These are phyloP conservation scores for Julus scandinavius DNA, from an alignment of 2,888 invertebrate species.

Conservation along the genomic window DNA sequence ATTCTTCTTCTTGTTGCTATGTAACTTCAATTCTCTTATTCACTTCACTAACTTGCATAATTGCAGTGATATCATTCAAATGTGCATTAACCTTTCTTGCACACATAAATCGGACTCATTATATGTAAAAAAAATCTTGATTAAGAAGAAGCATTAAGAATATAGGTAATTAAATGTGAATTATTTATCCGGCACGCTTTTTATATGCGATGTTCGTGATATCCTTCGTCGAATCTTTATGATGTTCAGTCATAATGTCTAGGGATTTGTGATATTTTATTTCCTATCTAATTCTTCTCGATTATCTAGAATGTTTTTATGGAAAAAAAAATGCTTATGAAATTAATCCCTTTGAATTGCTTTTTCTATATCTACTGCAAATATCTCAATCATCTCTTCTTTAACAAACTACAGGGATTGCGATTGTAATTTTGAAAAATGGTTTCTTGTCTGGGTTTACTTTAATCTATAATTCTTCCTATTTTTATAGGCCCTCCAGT, in stretches of 20 bases:
- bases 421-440: background rate
- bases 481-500: slow-evolving; percentile 10
- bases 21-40: background rate
- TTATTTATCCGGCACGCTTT: background rate
- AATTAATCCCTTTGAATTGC: slow-evolving; percentile 2
- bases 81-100: slow-evolving; percentile 23
- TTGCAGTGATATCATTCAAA: slow-evolving; percentile 45
- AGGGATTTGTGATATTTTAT: slow-evolving; percentile 23
- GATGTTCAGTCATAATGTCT: background rate
- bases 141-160: background rate
- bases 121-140: background rate
- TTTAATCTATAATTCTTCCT: background rate
- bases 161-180: slow-evolving; percentile 25
- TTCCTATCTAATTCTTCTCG: background rate
- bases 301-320: background rate
- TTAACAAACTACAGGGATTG: background rate
- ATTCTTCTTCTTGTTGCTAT: background rate
- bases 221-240: background rate
- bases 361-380: background rate
- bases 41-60: slow-evolving; percentile 13
- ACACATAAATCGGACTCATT: slow-evolving; percentile 39
- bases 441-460: background rate
- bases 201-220: background rate
- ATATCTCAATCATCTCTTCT: background rate
- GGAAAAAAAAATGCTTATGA: slow-evolving; percentile 14